These are phyloP conservation scores for Chelonus formosanus DNA, from an alignment of 2,888 invertebrate genomes.

Conservation along the genomic window DNA sequence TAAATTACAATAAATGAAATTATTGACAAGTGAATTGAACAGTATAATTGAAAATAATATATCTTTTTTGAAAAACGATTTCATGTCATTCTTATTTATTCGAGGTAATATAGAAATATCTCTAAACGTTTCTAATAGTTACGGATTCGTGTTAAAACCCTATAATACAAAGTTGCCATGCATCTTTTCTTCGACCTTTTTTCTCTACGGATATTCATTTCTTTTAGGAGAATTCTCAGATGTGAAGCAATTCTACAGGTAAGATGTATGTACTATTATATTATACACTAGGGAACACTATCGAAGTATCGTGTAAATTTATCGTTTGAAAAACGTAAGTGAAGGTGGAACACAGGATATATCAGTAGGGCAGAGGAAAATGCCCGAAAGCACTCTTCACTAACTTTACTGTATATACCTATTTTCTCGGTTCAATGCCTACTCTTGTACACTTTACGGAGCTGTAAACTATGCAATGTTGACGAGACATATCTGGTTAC, in stretches of 20 bases:
- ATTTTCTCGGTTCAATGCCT: slow-evolving; percentile 21
- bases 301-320: slow-evolving; percentile 28
- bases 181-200: slow-evolving; percentile 3
- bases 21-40: no score
- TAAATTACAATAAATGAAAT: no score
- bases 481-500: slow-evolving; percentile 21
- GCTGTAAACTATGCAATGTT: slow-evolving; percentile 21
- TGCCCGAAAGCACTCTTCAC: slow-evolving; percentile 21
- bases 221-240: slow-evolving; percentile 2
- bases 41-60: no score
- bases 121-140: no score
- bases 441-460: slow-evolving; percentile 17
- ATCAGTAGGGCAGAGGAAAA: background rate
- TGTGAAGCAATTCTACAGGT: slow-evolving; percentile 17
- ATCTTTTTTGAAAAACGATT: no score
- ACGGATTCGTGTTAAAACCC: no score
- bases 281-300: slow-evolving; percentile 27
- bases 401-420: slow-evolving; percentile 4
- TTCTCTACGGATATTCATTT: slow-evolving; percentile 5
- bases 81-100: no score
- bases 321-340: slow-evolving; percentile 27
- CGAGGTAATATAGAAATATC: no score
- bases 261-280: background rate
- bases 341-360: slow-evolving; percentile 2
- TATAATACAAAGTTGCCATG: background rate